Percentiles rank a stretch among this genome's conserved stretches.
phyloP scores from a whole-genome alignment of 2,888 invertebrate genomes.

The Parnassius glacialis region DNA sequence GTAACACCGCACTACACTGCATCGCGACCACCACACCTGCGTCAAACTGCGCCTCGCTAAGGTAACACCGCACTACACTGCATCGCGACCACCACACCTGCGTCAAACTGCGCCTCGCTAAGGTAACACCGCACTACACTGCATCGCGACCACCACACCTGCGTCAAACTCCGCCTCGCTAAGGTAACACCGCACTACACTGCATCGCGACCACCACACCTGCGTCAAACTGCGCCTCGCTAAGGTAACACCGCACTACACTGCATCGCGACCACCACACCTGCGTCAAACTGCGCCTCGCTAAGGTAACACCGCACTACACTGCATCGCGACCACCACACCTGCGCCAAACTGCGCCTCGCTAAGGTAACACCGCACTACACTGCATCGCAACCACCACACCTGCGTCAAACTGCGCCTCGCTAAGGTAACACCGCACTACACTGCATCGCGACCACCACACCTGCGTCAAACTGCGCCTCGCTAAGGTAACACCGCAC shows the following conservation, averaged over 20 bases:
- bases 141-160: conserved; percentile 79
- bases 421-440: too few relatives aligned
- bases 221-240: conserved; percentile 92
- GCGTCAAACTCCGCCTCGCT: conserved; percentile 92
- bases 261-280: too few relatives aligned
- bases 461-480: conserved; percentile 90
- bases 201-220: too few relatives aligned
- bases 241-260: background rate
- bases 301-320: too few relatives aligned
- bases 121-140: too few relatives aligned
- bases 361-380: conserved; percentile 90
- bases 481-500: conserved; percentile 81
- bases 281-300: too few relatives aligned
- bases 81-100: background rate
- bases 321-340: too few relatives aligned
- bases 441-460: conserved; percentile 66
- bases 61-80: conserved; percentile 64
- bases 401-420: conserved; percentile 83
- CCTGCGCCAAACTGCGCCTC: conserved; percentile 39
- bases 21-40: conserved; percentile 88
- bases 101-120: too few relatives aligned
- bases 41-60: conserved; percentile 94
- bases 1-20: conserved; percentile 29
- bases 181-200: conserved; percentile 63
- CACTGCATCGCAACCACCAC: conserved; percentile 46